These are phyloP conservation scores for Ptilonorhynchus violaceus DNA, from an alignment of 2,113 vertebrate genomes.

Conservation along the genomic window DNA sequence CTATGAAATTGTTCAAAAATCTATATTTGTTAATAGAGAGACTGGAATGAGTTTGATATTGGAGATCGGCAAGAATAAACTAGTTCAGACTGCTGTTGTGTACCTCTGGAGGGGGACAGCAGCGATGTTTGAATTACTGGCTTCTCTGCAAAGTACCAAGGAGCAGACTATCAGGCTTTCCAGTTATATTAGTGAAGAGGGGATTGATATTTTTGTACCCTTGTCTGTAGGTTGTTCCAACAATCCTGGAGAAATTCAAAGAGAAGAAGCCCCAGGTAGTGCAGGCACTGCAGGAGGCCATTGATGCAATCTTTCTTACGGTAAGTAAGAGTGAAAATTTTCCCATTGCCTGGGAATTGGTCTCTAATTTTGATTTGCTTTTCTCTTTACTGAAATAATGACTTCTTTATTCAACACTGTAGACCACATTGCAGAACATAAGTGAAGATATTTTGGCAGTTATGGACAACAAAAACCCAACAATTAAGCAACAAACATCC, in stretches of 20 bases:
- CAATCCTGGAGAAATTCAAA: constrained; percentile 97
- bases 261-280: constrained; percentile 98
- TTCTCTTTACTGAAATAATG: not conserved
- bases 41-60: not conserved
- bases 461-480: constrained; percentile 99
- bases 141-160: not conserved
- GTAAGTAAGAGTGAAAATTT: constrained; percentile 73
- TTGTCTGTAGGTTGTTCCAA: constrained; percentile 87
- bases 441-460: constrained; percentile 92
- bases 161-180: not conserved
- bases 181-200: not conserved
- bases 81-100: not conserved
- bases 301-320: constrained; percentile 95
- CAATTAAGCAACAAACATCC: constrained; percentile 96
- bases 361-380: not conserved
- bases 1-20: not conserved
- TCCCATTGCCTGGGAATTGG: not conserved
- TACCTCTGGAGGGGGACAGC: not conserved
- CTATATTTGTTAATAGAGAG: not conserved
- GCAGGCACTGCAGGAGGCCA: constrained; percentile 93
- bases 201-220: not conserved
- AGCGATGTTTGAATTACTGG: not conserved
- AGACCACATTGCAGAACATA: constrained; percentile 94
- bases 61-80: not conserved
- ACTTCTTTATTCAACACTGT: not conserved